These are phyloP conservation scores for Belgica antarctica DNA, from an alignment of 2,888 invertebrate genomes.

Conservation along the genomic window DNA sequence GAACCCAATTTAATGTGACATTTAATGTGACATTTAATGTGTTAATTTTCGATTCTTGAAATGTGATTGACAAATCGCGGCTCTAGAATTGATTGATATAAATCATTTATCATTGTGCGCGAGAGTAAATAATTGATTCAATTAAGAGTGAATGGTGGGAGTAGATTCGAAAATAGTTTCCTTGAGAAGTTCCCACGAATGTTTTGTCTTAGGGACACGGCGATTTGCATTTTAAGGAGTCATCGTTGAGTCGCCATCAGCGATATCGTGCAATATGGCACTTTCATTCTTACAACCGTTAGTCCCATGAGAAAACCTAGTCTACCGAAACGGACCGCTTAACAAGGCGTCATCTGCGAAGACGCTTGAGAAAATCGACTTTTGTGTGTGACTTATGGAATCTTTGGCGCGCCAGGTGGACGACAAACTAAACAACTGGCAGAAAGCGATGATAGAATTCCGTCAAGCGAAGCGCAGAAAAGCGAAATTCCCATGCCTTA, in stretches of 20 bases:
- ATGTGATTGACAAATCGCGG: conserved; percentile 39
- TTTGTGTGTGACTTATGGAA: conserved; percentile 37
- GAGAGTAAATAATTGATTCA: conserved; percentile 34
- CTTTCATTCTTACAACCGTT: neutral
- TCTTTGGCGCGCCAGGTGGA: too few relatives aligned
- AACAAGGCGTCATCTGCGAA: conserved; percentile 33
- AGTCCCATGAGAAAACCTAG: conserved; percentile 41
- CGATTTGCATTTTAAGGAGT: conserved; percentile 32
- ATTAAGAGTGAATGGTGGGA: conserved; percentile 11
- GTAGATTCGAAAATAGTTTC: conserved; percentile 3
- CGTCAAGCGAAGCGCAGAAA: neutral
- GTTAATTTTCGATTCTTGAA: conserved; percentile 28
- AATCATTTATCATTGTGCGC: neutral
- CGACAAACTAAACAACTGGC: neutral
- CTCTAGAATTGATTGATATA: conserved; percentile 33
- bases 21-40: conserved; percentile 43
- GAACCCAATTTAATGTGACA: too few relatives aligned
- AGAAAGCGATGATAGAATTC: neutral
- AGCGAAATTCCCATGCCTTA: neutral
- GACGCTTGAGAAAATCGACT: conserved; percentile 17
- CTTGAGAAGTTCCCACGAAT: conserved; percentile 22
- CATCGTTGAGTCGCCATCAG: conserved; percentile 25
- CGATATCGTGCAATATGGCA: conserved; percentile 30
- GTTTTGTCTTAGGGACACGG: neutral
- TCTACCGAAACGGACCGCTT: conserved; percentile 8